Evolutionary conservation across 23 tunicate genomes (phyloP).

Genomic region (Trididemnum nubilum): DNA sequence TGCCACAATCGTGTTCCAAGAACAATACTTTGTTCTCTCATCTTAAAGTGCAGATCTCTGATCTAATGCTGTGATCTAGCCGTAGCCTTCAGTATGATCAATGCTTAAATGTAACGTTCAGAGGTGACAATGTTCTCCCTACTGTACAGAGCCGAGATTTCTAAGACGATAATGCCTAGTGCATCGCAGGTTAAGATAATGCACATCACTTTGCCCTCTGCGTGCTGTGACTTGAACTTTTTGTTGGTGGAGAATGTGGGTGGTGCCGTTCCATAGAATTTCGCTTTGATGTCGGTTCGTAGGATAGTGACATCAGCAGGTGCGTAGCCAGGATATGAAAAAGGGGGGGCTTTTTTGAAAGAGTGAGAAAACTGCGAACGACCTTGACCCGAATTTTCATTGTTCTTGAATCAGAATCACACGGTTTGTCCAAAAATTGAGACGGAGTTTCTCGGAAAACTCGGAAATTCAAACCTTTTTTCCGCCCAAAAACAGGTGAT

Average conservation of each 20-base stretch:
- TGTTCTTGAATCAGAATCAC: too few species aligned
- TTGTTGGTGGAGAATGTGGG: too few species aligned
- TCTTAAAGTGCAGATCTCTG: background rate
- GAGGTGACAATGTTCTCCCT: background rate
- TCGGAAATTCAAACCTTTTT: too few species aligned
- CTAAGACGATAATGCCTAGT: conserved; percentile 15
- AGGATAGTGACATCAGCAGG: too few species aligned
- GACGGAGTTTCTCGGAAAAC: too few species aligned
- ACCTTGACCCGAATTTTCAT: too few species aligned
- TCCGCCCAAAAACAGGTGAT: too few species aligned
- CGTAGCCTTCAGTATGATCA: conserved; percentile 13
- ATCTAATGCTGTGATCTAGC: too few species aligned
- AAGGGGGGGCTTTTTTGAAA: too few species aligned
- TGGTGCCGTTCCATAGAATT: background rate
- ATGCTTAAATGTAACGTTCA: conserved; percentile 8
- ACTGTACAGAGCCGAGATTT: background rate
- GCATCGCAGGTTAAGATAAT: conserved; percentile 1
- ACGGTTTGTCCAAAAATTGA: too few species aligned
- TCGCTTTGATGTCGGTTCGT: background rate
- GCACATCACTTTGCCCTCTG: conserved; percentile 14
- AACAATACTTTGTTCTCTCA: background rate
- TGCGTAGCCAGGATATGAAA: too few species aligned
- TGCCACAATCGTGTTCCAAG: conserved; percentile 16
- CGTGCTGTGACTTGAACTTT: background rate
- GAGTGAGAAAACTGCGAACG: too few species aligned